Evolutionary conservation across 2,888 invertebrate genomes (phyloP), one percentile per base, ranked within the genome.

Genomic region (Malacosoma neustria): DNA sequence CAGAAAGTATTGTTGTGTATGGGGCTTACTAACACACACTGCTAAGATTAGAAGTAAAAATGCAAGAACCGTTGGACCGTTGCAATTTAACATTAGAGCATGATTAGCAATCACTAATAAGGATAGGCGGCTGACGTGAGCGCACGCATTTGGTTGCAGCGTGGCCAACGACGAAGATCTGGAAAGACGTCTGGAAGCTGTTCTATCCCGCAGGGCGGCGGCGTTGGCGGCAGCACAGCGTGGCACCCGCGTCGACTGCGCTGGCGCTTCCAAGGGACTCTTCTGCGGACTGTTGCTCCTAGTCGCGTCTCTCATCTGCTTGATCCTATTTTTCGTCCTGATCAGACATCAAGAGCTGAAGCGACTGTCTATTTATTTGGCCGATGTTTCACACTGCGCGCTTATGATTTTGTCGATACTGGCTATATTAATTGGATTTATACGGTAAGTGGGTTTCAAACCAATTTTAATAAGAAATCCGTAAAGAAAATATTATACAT

Each of bases 271-370:
- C 63, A 95, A 95, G 72, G 96, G 96, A 51, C 89, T 97, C 36
- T 97, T 97, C 89, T 94, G 95, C 75, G 97, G 97, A 57, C 89
- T 97, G 36, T 89, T 97, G 42, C 89, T 96, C 47, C 88, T 97
- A 57, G 96, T 97, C 50, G 95, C 94, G 39, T 95, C 96, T 13
- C 88, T 97, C 54, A 97, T 97, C 75, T 96, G 96, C 79, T 88
- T 98, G 72, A 97, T 98, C 61, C 90, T 97, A 49, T 98, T 97
- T 92, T 97, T 97, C 87, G 97, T 98, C 49, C 89, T 98, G 61
- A 93, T 97, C 53, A 93, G 93, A 72, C 93, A 95, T 72, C 91
- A 92, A 43, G 90, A 94, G 63, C 89, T 95, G 67, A 92, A 92
- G 52, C 89, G 95, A 49, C 86, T 97, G 51, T 96, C 96, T 38